These are phyloP conservation scores for Bradynema listronoti DNA, from an alignment of 1,140 invertebrate genomes.

Conservation along the genomic window DNA sequence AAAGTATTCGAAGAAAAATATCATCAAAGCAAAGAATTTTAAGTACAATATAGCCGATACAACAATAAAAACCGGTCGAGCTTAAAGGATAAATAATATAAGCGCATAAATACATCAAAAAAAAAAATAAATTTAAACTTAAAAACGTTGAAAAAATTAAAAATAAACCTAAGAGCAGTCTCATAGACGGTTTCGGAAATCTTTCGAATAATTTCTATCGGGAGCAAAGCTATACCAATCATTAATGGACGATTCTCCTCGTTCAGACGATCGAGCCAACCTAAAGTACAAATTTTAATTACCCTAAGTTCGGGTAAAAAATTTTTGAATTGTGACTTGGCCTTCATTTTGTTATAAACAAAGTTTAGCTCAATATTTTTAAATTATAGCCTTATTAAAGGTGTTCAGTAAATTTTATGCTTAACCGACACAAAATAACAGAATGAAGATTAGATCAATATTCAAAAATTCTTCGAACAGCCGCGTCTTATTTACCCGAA, in stretches of 20 bases:
- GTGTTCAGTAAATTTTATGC: too few species aligned
- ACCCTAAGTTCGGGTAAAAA: too few species aligned
- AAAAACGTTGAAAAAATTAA: background rate
- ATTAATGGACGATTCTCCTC: conserved; percentile 61
- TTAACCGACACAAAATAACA: conserved; percentile 4
- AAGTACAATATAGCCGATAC: conserved; percentile 36
- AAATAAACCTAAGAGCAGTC: conserved; percentile 39
- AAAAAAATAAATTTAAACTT: background rate
- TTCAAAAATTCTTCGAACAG: too few species aligned
- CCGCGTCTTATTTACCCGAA: too few species aligned
- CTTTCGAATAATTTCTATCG: conserved; percentile 68
- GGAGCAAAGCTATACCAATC: conserved; percentile 69
- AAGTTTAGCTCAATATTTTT: too few species aligned
- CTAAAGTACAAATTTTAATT: conserved; percentile 59
- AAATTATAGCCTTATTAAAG: background rate
- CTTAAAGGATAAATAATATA: conserved; percentile 31
- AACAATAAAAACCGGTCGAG: conserved; percentile 34
- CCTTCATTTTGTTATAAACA: too few species aligned
- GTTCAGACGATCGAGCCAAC: conserved; percentile 65
- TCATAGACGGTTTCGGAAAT: conserved; percentile 68
- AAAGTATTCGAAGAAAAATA: conserved; percentile 43
- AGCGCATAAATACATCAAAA: background rate
- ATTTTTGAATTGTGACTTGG: too few species aligned
- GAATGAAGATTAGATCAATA: conserved; percentile 1
- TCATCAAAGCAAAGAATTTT: conserved; percentile 50